Evolutionary conservation across 1,140 invertebrate species (phyloP).

Genomic region (Macrobrachium nipponense): DNA sequence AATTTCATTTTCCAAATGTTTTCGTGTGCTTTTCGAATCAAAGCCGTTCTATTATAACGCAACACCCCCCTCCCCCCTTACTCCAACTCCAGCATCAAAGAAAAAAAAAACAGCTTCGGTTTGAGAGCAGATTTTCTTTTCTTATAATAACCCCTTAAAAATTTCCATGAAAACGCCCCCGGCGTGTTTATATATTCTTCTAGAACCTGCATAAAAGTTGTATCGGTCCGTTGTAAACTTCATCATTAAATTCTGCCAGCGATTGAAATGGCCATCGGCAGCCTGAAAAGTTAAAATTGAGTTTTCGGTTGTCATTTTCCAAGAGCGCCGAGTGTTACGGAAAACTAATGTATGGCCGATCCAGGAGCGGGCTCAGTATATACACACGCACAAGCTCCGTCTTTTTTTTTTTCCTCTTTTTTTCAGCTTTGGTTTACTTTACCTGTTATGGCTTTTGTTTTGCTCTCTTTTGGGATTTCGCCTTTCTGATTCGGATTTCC

Average conservation of each 20-base stretch:
- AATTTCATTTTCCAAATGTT: neutral
- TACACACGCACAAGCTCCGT: too few species aligned
- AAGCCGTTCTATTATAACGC: neutral
- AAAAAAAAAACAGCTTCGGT: constrained; percentile 2
- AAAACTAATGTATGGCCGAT: constrained; percentile 47
- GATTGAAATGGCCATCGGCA: constrained; percentile 49
- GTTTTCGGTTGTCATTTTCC: constrained; percentile 46
- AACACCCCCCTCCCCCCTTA: neutral
- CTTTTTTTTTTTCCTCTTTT: neutral
- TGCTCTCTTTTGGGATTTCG: neutral
- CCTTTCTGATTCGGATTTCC: neutral
- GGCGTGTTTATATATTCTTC: constrained; percentile 52
- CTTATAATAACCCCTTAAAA: neutral
- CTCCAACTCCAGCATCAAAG: neutral
- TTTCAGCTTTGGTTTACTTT: neutral
- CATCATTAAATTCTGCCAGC: constrained; percentile 49
- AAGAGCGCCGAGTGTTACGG: constrained; percentile 22
- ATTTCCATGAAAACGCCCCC: constrained; percentile 24
- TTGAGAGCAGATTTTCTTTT: too few species aligned
- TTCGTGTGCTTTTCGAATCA: neutral
- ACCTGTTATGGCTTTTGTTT: too few species aligned
- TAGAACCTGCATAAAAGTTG: constrained; percentile 48
- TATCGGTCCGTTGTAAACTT: constrained; percentile 50
- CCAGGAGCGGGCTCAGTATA: constrained; percentile 16
- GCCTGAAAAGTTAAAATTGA: constrained; percentile 51